phyloP scores from a whole-genome alignment of 1,140 invertebrate species.

The Cotesia typhae region DNA sequence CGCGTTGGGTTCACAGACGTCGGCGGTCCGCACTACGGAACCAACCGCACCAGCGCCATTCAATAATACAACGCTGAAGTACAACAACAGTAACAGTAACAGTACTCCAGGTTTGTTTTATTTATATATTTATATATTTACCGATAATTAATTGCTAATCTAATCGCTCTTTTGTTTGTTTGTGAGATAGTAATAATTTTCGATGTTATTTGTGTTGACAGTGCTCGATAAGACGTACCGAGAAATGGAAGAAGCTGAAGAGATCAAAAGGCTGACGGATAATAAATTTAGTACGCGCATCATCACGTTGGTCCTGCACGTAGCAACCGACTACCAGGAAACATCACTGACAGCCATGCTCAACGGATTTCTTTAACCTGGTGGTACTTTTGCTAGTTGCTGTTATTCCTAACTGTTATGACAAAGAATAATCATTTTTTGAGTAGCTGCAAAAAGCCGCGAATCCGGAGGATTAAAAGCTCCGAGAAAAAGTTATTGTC shows the following conservation, averaged over 20 bases:
- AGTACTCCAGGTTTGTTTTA: background rate
- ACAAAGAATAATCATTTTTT: slow-evolving; percentile 43
- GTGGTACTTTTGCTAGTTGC: background rate
- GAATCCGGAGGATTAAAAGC: slow-evolving; percentile 38
- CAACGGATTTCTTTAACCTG: slow-evolving; percentile 19
- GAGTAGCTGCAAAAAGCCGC: slow-evolving; percentile 51
- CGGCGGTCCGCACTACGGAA: slow-evolving; percentile 18
- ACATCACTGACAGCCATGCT: slow-evolving; percentile 34
- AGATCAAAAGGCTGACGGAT: slow-evolving; percentile 36
- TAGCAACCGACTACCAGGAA: slow-evolving; percentile 38
- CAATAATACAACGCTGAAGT: background rate
- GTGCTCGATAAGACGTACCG: slow-evolving; percentile 33
- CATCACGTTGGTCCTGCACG: slow-evolving; percentile 41
- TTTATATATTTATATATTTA: too few relatives aligned
- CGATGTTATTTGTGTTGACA: background rate
- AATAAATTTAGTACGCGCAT: slow-evolving; percentile 17
- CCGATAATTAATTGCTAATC: too few relatives aligned
- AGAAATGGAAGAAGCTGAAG: slow-evolving; percentile 59
- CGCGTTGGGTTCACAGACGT: slow-evolving; percentile 28
- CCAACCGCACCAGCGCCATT: background rate
- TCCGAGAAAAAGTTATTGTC: slow-evolving; percentile 13
- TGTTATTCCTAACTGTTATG: slow-evolving; percentile 46
- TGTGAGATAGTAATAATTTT: background rate
- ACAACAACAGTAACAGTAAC: too few relatives aligned
- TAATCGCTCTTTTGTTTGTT: too few relatives aligned